Evolutionary conservation across 2,113 vertebrate species (phyloP), one percentile per base, ranked within the genome.

Genomic region (Psettodes erumei): DNA sequence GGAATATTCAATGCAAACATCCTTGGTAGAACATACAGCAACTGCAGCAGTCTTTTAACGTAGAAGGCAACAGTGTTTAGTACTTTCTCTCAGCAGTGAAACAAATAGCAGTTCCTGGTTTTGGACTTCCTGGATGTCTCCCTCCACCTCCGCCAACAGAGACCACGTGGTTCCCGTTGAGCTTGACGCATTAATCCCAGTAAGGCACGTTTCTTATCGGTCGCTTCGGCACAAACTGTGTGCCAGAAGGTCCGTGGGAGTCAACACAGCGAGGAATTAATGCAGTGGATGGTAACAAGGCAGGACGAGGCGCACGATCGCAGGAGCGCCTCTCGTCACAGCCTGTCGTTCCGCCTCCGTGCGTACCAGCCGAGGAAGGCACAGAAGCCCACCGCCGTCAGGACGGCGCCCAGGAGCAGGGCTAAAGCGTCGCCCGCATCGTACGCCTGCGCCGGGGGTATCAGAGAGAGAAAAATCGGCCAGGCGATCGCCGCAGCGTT

Each of bases 331-430:
- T 2, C 48, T 86, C 48, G 2, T 89, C 93, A 97, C 30, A 96
- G 91, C 56, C 92, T 95, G 38, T 91, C 95, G 68, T 94, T 95
- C 79, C 94, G 92, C 81, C 86, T 95, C 80, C 97, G 94, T 4
- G 97, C 94, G 28, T 98, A 99, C 78, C 97, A 94, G 62, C 98
- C 97, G 32, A 99, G 89, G 62, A 94, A 96, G 66, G 94, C 96
- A 66, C 97, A 99, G 47, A 97, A 90, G 8, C 96, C 96, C 1
- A 97, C 60, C 11, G 94, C 60, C 9, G 94, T 91, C 65, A 99
- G 53, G 38, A 94, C 47, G 2, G 95, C 86, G 38, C 94, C 94
- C 23, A 98, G 63, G 5, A 99, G 87, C 54, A 98, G 90, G 11
- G 97, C 96, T 0, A 96, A 60, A 0, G 94, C 94, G 75, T 99